These are phyloP conservation scores for Accipiter cooperii DNA, from an alignment of 2,113 vertebrate species.

Conservation along the genomic window DNA sequence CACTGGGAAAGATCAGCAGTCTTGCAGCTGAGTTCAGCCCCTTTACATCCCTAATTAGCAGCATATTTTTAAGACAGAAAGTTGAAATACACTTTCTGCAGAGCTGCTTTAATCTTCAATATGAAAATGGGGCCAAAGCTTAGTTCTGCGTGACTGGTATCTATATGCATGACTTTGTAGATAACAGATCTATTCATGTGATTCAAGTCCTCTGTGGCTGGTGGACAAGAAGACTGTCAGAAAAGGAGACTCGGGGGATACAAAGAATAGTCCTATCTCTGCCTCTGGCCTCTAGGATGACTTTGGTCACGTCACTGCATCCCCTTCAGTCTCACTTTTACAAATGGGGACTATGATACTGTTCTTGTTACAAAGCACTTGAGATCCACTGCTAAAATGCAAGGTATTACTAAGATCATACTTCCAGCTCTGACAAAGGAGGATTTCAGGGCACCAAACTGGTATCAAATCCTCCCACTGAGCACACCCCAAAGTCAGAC, in stretches of 20 bases:
- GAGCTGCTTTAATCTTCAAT: slow-evolving; percentile 22
- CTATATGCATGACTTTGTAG: slow-evolving; percentile 8
- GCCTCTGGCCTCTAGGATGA: not conserved
- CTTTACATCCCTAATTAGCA: slow-evolving; percentile 58
- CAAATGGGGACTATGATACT: not conserved
- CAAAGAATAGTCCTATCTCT: not conserved
- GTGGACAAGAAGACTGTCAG: not conserved
- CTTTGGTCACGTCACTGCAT: not conserved
- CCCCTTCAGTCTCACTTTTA: not conserved
- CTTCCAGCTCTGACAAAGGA: not conserved
- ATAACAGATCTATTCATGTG: not conserved
- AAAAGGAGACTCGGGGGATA: not conserved
- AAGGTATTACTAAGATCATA: not conserved
- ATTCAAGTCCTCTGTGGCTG: not conserved
- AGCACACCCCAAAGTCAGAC: not conserved
- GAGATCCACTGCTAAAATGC: not conserved
- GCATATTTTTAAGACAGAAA: slow-evolving; percentile 54
- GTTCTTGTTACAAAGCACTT: not conserved
- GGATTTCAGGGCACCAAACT: not conserved
- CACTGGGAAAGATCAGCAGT: slow-evolving; percentile 45
- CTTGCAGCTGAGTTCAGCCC: slow-evolving; percentile 47
- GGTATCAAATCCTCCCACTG: not conserved
- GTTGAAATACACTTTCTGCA: slow-evolving; percentile 49
- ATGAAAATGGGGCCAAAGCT: slow-evolving; percentile 28
- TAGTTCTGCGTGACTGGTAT: slow-evolving; percentile 28